Percentiles rank a stretch among this genome's conserved stretches.
Evolutionary conservation across 2,888 invertebrate species (phyloP).

Genomic region (Mylabris sibirica): DNA sequence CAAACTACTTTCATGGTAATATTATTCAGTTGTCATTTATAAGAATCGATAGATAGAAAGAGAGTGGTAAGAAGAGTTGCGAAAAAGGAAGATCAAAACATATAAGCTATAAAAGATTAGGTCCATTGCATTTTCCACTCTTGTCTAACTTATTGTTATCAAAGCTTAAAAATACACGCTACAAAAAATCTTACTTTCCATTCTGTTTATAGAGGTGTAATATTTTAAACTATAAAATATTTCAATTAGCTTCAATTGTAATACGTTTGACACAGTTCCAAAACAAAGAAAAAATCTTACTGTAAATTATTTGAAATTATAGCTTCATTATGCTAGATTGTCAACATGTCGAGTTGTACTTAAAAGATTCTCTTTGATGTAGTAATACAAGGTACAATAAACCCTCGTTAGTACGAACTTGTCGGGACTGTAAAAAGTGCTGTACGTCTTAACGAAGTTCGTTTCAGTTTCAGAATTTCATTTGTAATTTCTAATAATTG

Average conservation of each 20-base stretch:
- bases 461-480: no score
- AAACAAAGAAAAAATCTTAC: neutral
- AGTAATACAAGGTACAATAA: no score
- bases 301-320: neutral
- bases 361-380: neutral
- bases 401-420: no score
- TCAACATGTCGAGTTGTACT: neutral
- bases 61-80: neutral
- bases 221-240: neutral
- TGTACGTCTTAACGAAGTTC: no score
- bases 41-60: conserved; percentile 19
- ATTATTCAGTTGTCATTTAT: conserved; percentile 28
- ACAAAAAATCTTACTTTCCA: neutral
- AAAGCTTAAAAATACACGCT: no score
- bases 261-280: neutral
- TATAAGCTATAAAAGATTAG: conserved; percentile 21
- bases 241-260: neutral
- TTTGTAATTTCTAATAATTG: no score
- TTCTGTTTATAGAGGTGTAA: neutral
- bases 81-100: conserved; percentile 14
- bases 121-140: conserved; percentile 9
- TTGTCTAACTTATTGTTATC: no score
- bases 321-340: neutral
- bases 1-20: conserved; percentile 27
- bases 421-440: no score